Percentiles rank a stretch among this genome's conserved stretches.
Evolutionary conservation across 2,797 vertebrate species (phyloP).

Genomic region (Eurystomus glaucurus): DNA sequence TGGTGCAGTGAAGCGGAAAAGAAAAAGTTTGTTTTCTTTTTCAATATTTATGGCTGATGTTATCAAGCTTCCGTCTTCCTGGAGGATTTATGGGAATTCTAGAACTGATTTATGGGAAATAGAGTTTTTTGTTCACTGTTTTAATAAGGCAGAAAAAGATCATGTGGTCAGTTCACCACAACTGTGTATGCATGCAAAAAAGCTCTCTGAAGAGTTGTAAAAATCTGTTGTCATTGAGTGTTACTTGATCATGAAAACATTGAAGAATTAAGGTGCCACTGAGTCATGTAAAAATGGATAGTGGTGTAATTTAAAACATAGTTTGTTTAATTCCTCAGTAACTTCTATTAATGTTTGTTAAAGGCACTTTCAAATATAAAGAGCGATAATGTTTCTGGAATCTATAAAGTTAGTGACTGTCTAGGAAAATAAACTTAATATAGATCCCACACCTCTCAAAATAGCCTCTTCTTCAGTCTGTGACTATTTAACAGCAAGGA

Average conservation of each 20-base stretch:
- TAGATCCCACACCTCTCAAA: not conserved
- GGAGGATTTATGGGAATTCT: too few species aligned
- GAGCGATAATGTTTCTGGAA: not conserved
- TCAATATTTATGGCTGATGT: too few species aligned
- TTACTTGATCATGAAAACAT: not conserved
- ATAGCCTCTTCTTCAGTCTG: not conserved
- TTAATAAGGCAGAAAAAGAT: too few species aligned
- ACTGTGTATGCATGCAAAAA: not conserved
- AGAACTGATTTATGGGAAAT: too few species aligned
- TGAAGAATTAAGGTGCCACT: not conserved
- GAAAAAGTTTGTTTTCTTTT: too few species aligned
- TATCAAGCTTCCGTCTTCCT: too few species aligned
- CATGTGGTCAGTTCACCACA: too few species aligned
- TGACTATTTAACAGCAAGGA: not conserved
- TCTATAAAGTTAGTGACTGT: not conserved
- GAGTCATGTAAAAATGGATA: not conserved
- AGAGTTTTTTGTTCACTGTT: too few species aligned
- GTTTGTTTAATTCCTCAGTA: not conserved
- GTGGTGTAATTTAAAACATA: not conserved
- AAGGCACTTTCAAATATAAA: not conserved
- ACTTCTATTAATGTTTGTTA: not conserved
- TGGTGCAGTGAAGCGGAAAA: too few species aligned
- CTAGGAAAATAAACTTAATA: not conserved
- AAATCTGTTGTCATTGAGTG: not conserved
- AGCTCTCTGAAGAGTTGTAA: not conserved